Base-by-base conservation (phyloP, 2,888 invertebrate species). In the Ophioninae sp. region DNA sequence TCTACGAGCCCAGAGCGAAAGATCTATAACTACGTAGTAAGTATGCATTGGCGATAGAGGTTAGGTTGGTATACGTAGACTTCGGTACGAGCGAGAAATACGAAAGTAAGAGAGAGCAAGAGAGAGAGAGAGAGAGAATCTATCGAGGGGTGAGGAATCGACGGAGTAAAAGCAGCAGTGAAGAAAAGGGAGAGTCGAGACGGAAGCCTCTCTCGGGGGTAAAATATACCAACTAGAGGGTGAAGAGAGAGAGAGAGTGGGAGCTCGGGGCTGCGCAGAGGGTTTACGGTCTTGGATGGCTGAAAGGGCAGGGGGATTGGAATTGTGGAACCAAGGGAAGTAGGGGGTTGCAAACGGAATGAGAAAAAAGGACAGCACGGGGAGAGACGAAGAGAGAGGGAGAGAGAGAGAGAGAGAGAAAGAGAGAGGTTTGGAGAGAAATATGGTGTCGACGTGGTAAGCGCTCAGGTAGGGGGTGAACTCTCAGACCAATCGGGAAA, bases 201-300 rank as follows among this genome's bases (percentile, higher is more conserved):
- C 74, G 84, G 81, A 85, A 84, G 84, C 81, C 83, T 85, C 83
- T 83, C 83, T 82, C 78, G 85, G 85, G 85, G 85, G 85, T 82
- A 79, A 85, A 83, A 83, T 83, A 85, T 85, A 83, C 80, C 44
- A 85, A 83, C 78, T 70, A 74, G 79, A 57, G 69, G 69, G 68
- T 75, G 61, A 67, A 57, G 56, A 61, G 61, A 17, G 37, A 21
- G 39, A 68, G 64, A 50, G 56, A 69, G 70, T 37, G 50, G 59
- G 69, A 69, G 70, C 20, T 41, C 13, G 61, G 65, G 56, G 56
- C 39, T 64, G 62, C 62, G 74, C 62, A 64, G 69, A 67, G 30
- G 59, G 59, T 57, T 77, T 77, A 68, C 41, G 78, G 78, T 70
- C 70, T 44, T 41, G 50, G 50, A 30, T 30, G 50, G 17, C 6